These are phyloP conservation scores for Ganaspis brasiliensis DNA, from an alignment of 2,888 invertebrate species.

Conservation along the genomic window DNA sequence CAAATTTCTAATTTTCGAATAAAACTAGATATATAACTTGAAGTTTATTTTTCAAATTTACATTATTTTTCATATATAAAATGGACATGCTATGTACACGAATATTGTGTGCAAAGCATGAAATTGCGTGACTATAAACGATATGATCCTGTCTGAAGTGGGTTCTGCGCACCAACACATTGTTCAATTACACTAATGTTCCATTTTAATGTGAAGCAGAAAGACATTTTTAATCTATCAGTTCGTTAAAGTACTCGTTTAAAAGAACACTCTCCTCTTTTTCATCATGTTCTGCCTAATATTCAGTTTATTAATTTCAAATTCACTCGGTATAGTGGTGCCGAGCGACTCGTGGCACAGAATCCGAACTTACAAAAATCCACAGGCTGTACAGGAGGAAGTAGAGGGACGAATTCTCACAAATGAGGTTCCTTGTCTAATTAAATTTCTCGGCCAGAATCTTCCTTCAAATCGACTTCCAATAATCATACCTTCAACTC, in stretches of 20 bases:
- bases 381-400: background rate
- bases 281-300: no score
- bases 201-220: background rate
- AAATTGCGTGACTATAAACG: conserved; percentile 16
- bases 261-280: background rate
- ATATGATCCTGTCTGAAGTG: background rate
- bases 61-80: no score
- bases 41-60: no score
- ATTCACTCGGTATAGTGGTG: background rate
- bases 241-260: background rate
- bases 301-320: no score
- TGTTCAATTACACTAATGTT: conserved; percentile 16
- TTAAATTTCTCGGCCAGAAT: conserved; percentile 32
- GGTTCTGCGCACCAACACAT: background rate
- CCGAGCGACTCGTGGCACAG: background rate
- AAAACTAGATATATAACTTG: no score
- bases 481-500: background rate
- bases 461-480: conserved; percentile 16
- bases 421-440: conserved; percentile 27
- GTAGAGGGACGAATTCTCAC: background rate
- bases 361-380: background rate
- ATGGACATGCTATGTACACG: background rate
- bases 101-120: background rate
- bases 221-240: background rate
- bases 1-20: no score